phyloP scores from a whole-genome alignment of 2,113 vertebrate genomes.

The Otolemur garnettii region DNA sequence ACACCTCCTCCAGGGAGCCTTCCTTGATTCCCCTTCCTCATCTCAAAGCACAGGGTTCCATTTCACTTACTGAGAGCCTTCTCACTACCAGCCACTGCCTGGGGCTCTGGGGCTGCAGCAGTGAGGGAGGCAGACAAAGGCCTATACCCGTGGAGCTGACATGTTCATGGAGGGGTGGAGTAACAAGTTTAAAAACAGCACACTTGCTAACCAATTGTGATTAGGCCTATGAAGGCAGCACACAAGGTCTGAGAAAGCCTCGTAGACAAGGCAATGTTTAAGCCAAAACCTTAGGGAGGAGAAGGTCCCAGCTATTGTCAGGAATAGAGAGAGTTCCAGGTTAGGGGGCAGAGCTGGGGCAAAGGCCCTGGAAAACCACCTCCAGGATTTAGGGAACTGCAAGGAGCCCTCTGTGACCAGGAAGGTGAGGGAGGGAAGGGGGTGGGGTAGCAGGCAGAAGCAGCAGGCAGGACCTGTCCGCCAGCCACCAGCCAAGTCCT shows the following conservation, averaged over 20 bases:
- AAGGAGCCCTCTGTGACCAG: not conserved
- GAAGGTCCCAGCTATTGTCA: not conserved
- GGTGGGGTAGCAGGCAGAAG: too few species aligned
- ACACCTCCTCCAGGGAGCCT: slow-evolving; percentile 29
- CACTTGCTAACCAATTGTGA: not conserved
- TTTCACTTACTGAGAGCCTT: not conserved
- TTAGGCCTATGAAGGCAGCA: not conserved
- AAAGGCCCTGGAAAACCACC: not conserved
- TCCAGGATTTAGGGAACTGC: not conserved
- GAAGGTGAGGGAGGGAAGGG: not conserved
- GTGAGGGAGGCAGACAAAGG: not conserved
- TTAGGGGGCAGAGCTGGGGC: not conserved
- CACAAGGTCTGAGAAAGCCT: not conserved
- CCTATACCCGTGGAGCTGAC: not conserved
- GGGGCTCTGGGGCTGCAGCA: not conserved
- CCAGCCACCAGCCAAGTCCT: too few species aligned
- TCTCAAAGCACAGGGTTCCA: not conserved
- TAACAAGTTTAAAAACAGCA: not conserved
- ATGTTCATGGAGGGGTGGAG: not conserved
- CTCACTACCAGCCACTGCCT: not conserved
- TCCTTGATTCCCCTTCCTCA: not conserved
- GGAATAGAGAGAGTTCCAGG: not conserved
- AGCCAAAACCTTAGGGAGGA: not conserved
- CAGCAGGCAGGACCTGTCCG: rapidly evolving
- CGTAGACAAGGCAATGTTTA: rapidly evolving